Percentiles rank a stretch among this genome's conserved stretches.
These are phyloP conservation scores for Polypedilum vanderplanki DNA, from an alignment of 1,140 invertebrate genomes.

Conservation along the genomic window DNA sequence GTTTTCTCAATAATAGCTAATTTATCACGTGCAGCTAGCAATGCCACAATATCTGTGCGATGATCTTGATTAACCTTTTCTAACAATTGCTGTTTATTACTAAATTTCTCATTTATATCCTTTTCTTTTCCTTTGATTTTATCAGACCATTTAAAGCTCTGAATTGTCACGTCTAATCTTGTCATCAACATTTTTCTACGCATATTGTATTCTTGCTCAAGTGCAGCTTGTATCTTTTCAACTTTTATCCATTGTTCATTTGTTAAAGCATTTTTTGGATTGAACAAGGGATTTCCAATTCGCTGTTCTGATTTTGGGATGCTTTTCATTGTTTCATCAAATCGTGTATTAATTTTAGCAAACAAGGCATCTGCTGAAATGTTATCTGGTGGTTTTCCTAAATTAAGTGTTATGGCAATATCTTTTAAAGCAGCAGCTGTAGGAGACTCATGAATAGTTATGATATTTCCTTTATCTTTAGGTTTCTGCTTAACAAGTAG, in stretches of 20 bases:
- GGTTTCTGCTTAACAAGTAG: constrained; percentile 45
- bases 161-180: constrained; percentile 86
- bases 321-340: constrained; percentile 62
- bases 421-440: constrained; percentile 69
- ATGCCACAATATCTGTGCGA: constrained; percentile 59
- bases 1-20: constrained; percentile 82
- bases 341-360: constrained; percentile 64
- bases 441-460: constrained; percentile 57
- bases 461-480: background rate
- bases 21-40: constrained; percentile 76
- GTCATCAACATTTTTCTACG: constrained; percentile 83
- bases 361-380: constrained; percentile 71
- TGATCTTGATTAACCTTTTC: constrained; percentile 44
- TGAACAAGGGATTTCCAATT: constrained; percentile 72
- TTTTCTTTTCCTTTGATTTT: constrained; percentile 64
- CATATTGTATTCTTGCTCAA: constrained; percentile 74
- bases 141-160: constrained; percentile 92
- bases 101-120: constrained; percentile 62
- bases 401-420: constrained; percentile 67
- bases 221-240: constrained; percentile 58
- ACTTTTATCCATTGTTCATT: constrained; percentile 77
- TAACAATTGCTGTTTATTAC: constrained; percentile 58
- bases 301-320: constrained; percentile 40
- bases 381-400: constrained; percentile 78
- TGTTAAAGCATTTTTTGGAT: constrained; percentile 53